Conservation (phyloP, 2,888 invertebrate species). For the Drosophila paramelanica region DNA sequence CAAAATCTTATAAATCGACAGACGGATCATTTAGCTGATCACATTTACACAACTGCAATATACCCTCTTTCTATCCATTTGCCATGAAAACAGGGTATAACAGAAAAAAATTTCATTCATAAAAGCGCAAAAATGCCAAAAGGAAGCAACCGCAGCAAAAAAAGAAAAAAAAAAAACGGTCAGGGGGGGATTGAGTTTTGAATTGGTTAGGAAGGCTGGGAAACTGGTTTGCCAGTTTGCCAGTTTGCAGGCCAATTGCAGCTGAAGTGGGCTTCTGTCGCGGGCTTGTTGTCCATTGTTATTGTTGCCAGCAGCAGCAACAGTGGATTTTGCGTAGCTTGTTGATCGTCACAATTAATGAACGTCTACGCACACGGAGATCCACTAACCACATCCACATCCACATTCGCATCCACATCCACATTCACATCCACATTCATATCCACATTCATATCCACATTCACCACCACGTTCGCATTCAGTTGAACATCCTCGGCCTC, state of each 20-base stretch:
- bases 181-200: slow-evolving; percentile 22
- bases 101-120: slow-evolving; percentile 71
- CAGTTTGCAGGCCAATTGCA: slow-evolving; percentile 55
- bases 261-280: slow-evolving; percentile 34
- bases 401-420: slow-evolving; percentile 56
- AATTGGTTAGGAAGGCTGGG: slow-evolving; percentile 35
- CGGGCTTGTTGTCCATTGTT: slow-evolving; percentile 42
- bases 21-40: too few relatives aligned
- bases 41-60: not conserved
- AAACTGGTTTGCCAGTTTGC: slow-evolving; percentile 47
- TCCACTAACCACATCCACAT: slow-evolving; percentile 61
- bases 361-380: slow-evolving; percentile 79
- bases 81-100: not conserved
- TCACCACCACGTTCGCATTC: slow-evolving; percentile 43
- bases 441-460: slow-evolving; percentile 51
- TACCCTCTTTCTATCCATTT: not conserved
- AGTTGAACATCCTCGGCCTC: slow-evolving; percentile 64
- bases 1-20: too few relatives aligned
- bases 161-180: slow-evolving; percentile 33
- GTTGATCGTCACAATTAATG: slow-evolving; percentile 83
- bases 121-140: slow-evolving; percentile 77
- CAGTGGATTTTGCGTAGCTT: slow-evolving; percentile 75
- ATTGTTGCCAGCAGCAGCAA: slow-evolving; percentile 42
- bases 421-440: slow-evolving; percentile 54
- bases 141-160: slow-evolving; percentile 63